Base-by-base conservation (phyloP, 2,888 invertebrate species). In the Drosophila monieri region DNA sequence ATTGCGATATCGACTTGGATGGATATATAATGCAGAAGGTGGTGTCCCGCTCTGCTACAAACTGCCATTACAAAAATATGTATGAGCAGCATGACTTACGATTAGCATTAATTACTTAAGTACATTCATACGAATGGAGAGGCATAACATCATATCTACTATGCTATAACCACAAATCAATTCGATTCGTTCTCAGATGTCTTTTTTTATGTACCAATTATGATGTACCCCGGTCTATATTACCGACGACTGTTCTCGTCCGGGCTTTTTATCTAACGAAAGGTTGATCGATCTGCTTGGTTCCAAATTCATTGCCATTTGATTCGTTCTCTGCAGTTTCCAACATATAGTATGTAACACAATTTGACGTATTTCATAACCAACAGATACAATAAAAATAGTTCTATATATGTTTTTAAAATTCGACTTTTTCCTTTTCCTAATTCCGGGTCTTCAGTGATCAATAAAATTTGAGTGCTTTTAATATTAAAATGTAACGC, bases 11-110 rank as follows among this genome's bases (percentile, higher is more conserved):
- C 21, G 43, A 43, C 18, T 21, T 43, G 43, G 75, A 83, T 43
- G 43, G 75, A 83, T 86, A 78, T 74, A 32, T 32, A 86, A 80
- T 66, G 83, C 74, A 75, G 73, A 53, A 59, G 52, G 69, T 49
- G 39, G 37, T 47, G 32, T 49, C 30, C 48, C 49, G 61, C 46
- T 47, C 48, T 56, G 53, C 75, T 78, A 78, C 73, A 77, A 52
- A 84, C 84, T 84, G 84, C 84, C 84, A 84, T 85, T 88, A 88
- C 85, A 74, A 78, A 58, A 76, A 59, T 65, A 87, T 67, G 80
- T 86, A 88, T 84, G 84, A 78, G 84, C 84, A 84, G 84, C 87
- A 86, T 86, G 88, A 84, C 88, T 88, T 86, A 88, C 84, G 80
- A 80, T 84, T 80, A 80, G 85, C 76, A 81, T 81, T 80, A 80